phyloP scores from a whole-genome alignment of 1,140 invertebrate species.

The Trigoniulus corallinus region DNA sequence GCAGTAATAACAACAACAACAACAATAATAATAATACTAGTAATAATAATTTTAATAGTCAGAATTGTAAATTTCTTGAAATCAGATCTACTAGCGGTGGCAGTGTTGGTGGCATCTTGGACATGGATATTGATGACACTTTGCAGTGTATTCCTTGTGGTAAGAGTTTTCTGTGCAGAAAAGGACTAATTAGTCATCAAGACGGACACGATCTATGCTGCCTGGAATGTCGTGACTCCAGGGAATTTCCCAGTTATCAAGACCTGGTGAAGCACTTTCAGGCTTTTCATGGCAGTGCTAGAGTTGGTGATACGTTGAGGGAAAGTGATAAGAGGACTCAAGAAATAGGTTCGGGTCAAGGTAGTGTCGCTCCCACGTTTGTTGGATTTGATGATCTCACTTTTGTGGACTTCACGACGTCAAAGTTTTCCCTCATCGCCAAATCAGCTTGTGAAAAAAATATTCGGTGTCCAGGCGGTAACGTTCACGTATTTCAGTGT shows the following conservation, averaged over 20 bases:
- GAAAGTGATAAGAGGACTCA: not conserved
- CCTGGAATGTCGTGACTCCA: conserved; percentile 36
- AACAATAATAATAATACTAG: no score
- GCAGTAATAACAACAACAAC: not conserved
- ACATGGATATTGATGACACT: conserved; percentile 3
- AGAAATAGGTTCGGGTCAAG: conserved; percentile 44
- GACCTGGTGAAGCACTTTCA: not conserved
- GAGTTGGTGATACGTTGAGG: conserved; percentile 13
- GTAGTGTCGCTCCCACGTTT: no score
- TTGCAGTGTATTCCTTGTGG: conserved; percentile 38
- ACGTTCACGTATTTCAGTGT: conserved; percentile 47
- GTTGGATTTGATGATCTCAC: conserved; percentile 40
- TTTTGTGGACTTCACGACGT: conserved; percentile 56
- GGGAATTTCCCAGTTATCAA: not conserved
- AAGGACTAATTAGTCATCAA: conserved; percentile 44
- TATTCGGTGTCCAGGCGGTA: conserved; percentile 39
- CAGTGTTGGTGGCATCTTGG: no score
- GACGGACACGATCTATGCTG: conserved; percentile 54
- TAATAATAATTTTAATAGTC: no score
- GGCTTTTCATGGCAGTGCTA: conserved; percentile 13
- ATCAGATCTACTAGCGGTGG: no score
- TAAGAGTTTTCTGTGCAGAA: conserved; percentile 38
- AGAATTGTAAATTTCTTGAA: no score
- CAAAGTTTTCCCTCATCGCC: conserved; percentile 59
- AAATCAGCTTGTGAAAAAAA: conserved; percentile 50